Conservation (phyloP, 2,888 invertebrate species). For the Coremacera marginata region DNA sequence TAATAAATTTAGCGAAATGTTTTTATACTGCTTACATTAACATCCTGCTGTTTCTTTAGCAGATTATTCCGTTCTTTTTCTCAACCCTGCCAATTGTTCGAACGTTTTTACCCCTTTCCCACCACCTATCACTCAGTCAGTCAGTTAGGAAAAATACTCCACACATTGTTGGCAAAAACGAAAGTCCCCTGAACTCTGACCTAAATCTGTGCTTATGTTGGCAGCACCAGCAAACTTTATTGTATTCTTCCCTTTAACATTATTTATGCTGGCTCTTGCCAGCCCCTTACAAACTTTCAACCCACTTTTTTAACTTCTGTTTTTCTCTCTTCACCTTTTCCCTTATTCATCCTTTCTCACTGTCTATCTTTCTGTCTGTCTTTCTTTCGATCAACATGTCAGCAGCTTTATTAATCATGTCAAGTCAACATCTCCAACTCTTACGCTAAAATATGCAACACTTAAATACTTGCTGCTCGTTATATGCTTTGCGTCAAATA, state of each 20-base stretch:
- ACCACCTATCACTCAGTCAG: neutral
- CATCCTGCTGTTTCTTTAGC: neutral
- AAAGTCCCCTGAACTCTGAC: slow-evolving; percentile 53
- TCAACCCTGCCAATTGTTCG: neutral
- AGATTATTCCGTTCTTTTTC: neutral
- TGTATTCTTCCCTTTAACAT: neutral
- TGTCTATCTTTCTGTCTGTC: neutral
- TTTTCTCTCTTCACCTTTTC: neutral
- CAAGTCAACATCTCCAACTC: slow-evolving; percentile 52
- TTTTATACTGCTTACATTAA: too few relatives aligned
- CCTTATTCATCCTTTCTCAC: neutral
- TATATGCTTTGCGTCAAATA: slow-evolving; percentile 2
- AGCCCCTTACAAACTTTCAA: neutral
- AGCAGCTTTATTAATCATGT: slow-evolving; percentile 65
- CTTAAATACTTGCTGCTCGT: neutral
- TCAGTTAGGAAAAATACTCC: neutral
- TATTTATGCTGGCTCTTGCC: neutral
- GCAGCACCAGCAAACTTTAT: slow-evolving; percentile 1
- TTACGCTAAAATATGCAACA: slow-evolving; percentile 18
- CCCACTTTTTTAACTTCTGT: neutral
- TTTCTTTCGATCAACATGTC: slow-evolving; percentile 54
- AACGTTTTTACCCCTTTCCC: neutral
- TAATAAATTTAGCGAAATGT: too few relatives aligned
- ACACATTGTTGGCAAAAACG: neutral
- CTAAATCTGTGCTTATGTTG: slow-evolving; percentile 44